Base-by-base conservation (phyloP, 2,888 invertebrate species). In the Melanophora roralis region DNA sequence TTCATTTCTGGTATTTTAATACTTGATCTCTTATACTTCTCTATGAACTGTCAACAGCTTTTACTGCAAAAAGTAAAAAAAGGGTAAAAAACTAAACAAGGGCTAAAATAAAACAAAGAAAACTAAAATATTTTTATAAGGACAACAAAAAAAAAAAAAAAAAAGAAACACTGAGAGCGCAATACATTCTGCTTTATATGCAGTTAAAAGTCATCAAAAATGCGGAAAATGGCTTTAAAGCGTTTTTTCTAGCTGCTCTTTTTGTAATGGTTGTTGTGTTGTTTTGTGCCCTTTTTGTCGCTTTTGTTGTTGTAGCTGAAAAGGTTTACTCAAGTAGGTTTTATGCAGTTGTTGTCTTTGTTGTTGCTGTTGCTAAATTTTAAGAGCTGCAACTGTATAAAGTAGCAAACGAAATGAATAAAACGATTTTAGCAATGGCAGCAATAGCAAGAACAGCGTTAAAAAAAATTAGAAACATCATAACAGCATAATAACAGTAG, bases 211-310 rank as follows among this genome's bases (percentile, higher is more conserved):
- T 69, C 69, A 69, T 74, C 64, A 78, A 78, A 78, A 79, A 74
- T 75, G 69, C 79, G 65, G 79, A 79, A 75, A 79, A 79, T 75
- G 51, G 64, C 69, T 79, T 79, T 65, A 71, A 59, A 79, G 64
- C 59, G 57, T 45, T 75, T 53, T 51, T 53, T 67, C 53, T 9
- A 67, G 27, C 27, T 27, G 27, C 6, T 27, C 3, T 3, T 27
- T 27, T 27, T 27, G 3, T 27, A 27, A 27, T 27, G 27, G 67
- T 32, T 67, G 67, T 36, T 9, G 65, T 64, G 62, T 45, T 16
- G 57, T 38, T 49, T 11, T 34, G 45, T 59, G 45, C 34, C 34
- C 6, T 43, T 59, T 19, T 59, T 59, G 40, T 23, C 14, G 12
- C 14, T 9, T 23, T 49, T 57, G 19, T 8, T 68, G 47, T 53